These are phyloP conservation scores for Drosophila picticornis DNA, from an alignment of 2,888 invertebrate species.

Conservation along the genomic window DNA sequence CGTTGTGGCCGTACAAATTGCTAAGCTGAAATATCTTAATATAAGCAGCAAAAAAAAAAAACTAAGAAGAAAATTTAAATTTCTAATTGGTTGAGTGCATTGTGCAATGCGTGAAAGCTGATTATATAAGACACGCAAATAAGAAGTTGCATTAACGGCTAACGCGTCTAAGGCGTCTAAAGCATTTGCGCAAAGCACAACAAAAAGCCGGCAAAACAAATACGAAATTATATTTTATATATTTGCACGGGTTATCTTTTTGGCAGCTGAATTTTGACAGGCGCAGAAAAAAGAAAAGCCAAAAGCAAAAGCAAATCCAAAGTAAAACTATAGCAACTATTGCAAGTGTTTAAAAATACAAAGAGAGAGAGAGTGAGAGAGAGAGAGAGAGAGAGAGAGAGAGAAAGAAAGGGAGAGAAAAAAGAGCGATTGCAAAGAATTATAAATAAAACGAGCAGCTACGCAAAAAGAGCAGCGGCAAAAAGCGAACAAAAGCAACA, in stretches of 20 bases:
- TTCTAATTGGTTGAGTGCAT: slow-evolving; percentile 24
- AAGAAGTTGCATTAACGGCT: slow-evolving; percentile 2
- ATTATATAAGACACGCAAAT: slow-evolving; percentile 47
- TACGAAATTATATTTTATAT: slow-evolving; percentile 24
- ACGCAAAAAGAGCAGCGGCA: slow-evolving; percentile 40
- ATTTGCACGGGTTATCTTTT: slow-evolving; percentile 50
- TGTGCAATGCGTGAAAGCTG: slow-evolving; percentile 53
- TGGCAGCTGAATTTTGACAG: slow-evolving; percentile 68
- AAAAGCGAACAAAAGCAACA: slow-evolving; percentile 24
- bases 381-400: slow-evolving; percentile 19
- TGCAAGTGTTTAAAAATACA: slow-evolving; percentile 25
- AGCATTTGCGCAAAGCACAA: slow-evolving; percentile 22
- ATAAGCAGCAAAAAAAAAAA: not conserved
- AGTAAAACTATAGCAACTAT: slow-evolving; percentile 31
- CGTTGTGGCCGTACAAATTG: slow-evolving; percentile 1
- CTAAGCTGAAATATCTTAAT: not conserved
- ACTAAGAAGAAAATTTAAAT: not conserved
- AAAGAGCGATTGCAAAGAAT: slow-evolving; percentile 24
- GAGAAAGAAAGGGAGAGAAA: slow-evolving; percentile 11
- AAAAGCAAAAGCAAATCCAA: slow-evolving; percentile 26
- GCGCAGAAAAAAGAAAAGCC: slow-evolving; percentile 26
- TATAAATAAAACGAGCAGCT: slow-evolving; percentile 56
- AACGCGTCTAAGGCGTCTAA: slow-evolving; percentile 19
- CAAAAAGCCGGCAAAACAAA: slow-evolving; percentile 67
- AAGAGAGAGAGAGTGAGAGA: slow-evolving; percentile 16